Base-by-base conservation (phyloP, 1,140 invertebrate genomes). In the Ptiloglossa arizonensis region DNA sequence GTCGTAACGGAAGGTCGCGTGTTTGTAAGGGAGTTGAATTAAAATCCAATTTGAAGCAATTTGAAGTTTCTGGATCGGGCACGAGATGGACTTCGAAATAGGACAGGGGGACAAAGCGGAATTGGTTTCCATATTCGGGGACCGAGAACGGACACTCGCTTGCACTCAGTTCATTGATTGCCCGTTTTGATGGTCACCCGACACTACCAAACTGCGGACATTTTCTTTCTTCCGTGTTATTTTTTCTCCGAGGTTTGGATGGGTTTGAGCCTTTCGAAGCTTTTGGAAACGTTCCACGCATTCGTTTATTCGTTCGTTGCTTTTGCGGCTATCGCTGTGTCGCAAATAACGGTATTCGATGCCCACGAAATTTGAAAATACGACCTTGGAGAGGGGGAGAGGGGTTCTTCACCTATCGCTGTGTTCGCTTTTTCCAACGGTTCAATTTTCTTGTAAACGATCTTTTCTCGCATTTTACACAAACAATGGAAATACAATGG, bases 1-100 rank as follows among this genome's bases (percentile, higher is more conserved):
- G 70, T 77, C 60, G 52, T 29, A 59, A 19, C 59, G 35, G 56
- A 32, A 27, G 17, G 38, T 38, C 35, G 29, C 59, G 38, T 70
- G 60, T 56, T 77, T 70, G 79, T 64, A 82, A 81, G 73, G 59
- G 66, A 69, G 60, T 82, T 81, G 81, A 82, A 82, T 81, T 82
- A 76, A 81, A 82, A 82, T 82, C 72, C 72, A 82, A 82, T 81
- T 81, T 70, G 72, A 67, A 81, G 73, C 79, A 76, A 82, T 82
- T 70, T 71, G 46, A 19, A n/a, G 70, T 59, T 59, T 74, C 63
- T 62, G 70, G 50, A 80, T 81, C 78, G 41, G 41, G 41, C 41
- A 41, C 41, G 41, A 41, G 41, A 41, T 41, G 56, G 44, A 46
- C 64, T 6, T 4, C 8, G 27, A 32, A 38, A 44, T 19, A 9